These are phyloP conservation scores for Coluber constrictor DNA, from an alignment of 2,797 vertebrate genomes.

Conservation along the genomic window DNA sequence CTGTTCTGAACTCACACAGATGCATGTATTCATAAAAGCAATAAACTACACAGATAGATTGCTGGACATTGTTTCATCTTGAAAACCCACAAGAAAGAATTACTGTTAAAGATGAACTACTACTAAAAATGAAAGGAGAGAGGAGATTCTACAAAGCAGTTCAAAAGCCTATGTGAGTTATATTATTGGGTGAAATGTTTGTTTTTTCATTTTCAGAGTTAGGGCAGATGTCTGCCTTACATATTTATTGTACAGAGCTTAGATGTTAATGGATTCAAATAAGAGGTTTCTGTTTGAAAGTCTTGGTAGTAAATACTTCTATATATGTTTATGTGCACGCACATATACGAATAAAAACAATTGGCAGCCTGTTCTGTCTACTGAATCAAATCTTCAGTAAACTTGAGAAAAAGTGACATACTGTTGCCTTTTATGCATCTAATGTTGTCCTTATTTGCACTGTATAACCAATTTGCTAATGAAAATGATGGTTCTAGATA, in stretches of 20 bases:
- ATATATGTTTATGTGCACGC: not conserved
- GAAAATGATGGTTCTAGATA: not conserved
- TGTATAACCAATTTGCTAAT: not conserved
- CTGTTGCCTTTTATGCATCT: not conserved
- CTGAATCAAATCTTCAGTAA: not conserved
- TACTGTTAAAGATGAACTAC: conserved; percentile 14
- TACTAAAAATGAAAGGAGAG: not conserved
- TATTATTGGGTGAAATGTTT: not conserved
- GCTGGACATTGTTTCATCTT: not conserved
- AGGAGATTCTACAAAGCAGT: not conserved
- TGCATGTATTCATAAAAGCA: conserved; percentile 35
- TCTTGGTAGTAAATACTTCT: not conserved
- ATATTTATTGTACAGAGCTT: conserved; percentile 1
- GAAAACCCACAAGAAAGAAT: conserved; percentile 4
- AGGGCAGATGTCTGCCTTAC: not conserved
- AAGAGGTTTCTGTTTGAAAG: conserved; percentile 21
- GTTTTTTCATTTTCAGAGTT: conserved; percentile 12
- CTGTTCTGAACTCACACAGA: conserved; percentile 27
- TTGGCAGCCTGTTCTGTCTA: not conserved
- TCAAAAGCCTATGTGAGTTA: not conserved
- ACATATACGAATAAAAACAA: not conserved
- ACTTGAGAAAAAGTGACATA: not conserved
- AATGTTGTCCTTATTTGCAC: not conserved
- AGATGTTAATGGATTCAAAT: conserved; percentile 6
- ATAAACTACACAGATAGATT: conserved; percentile 28